These are phyloP conservation scores for Halcyon malimbica DNA, from an alignment of 2,113 vertebrate species.

Conservation along the genomic window DNA sequence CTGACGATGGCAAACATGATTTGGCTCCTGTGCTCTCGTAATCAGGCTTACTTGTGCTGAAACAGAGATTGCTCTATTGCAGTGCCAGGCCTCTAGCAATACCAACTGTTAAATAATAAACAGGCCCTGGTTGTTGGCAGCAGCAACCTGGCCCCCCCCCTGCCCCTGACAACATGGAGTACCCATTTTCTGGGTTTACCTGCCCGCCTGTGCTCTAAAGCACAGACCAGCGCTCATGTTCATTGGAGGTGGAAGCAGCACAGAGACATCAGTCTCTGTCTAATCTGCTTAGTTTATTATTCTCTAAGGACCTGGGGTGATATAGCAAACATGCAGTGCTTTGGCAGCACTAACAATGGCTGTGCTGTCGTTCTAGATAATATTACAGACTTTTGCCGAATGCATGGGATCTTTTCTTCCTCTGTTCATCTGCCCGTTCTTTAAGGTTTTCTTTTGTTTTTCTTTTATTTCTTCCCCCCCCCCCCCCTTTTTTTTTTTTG, in stretches of 20 bases:
- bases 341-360: constrained; percentile 73
- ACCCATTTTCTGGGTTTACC: constrained; percentile 74
- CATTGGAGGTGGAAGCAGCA: constrained; percentile 9
- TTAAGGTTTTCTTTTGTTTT: not conserved
- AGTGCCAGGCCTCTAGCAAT: constrained; percentile 82
- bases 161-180: constrained; percentile 32
- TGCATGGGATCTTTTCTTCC: constrained; percentile 58
- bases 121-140: constrained; percentile 81
- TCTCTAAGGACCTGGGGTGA: constrained; percentile 69
- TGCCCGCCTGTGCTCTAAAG: constrained; percentile 55
- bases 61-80: constrained; percentile 80
- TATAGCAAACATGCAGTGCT: constrained; percentile 64
- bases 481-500: not conserved
- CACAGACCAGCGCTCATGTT: constrained; percentile 19
- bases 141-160: not conserved
- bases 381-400: constrained; percentile 70
- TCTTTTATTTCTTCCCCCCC: not conserved
- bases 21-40: constrained; percentile 76
- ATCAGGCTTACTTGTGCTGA: constrained; percentile 78
- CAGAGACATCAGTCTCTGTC: constrained; percentile 69
- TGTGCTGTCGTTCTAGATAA: constrained; percentile 74
- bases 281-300: constrained; percentile 77
- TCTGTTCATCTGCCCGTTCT: constrained; percentile 33
- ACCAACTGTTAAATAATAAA: constrained; percentile 90
- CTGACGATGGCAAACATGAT: constrained; percentile 75